phyloP scores from a whole-genome alignment of 1,140 invertebrate genomes.

The Drosophila lacteicornis region DNA sequence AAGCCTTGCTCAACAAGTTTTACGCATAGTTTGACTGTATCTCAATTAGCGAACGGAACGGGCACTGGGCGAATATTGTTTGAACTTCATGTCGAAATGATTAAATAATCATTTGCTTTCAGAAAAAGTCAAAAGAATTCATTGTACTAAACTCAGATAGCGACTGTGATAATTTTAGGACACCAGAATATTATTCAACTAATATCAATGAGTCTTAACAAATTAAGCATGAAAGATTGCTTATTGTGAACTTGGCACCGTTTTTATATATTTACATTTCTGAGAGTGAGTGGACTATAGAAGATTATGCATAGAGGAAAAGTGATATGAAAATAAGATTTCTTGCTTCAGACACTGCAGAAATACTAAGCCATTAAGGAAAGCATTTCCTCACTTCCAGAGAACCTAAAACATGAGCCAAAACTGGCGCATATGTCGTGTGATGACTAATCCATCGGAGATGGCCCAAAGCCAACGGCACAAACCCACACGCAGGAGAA shows the following conservation, averaged over 20 bases:
- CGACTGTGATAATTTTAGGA: no score
- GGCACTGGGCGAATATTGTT: not conserved
- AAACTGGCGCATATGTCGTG: slow-evolving; percentile 34
- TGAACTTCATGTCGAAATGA: no score
- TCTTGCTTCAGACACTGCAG: not conserved
- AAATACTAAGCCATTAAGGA: not conserved
- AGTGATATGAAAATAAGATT: not conserved
- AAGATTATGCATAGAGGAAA: not conserved
- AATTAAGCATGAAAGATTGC: no score
- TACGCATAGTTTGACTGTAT: slow-evolving; percentile 62
- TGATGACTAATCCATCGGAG: slow-evolving; percentile 49
- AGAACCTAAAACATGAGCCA: slow-evolving; percentile 14
- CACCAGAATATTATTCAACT: no score
- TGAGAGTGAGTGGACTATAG: not conserved
- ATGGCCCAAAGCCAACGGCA: slow-evolving; percentile 38
- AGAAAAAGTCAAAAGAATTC: no score
- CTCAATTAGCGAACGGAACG: slow-evolving; percentile 61
- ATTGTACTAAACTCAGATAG: no score
- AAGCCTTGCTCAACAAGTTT: slow-evolving; percentile 64
- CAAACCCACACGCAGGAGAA: slow-evolving; percentile 25
- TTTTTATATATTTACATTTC: no score
- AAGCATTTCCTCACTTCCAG: not conserved
- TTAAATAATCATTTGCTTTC: no score
- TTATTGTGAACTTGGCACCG: no score
- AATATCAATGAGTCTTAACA: no score